Percentiles rank a stretch among this genome's conserved stretches.
These are phyloP conservation scores for Rotaria magnacalcarata DNA, from an alignment of 2,888 invertebrate genomes.

Conservation along the genomic window DNA sequence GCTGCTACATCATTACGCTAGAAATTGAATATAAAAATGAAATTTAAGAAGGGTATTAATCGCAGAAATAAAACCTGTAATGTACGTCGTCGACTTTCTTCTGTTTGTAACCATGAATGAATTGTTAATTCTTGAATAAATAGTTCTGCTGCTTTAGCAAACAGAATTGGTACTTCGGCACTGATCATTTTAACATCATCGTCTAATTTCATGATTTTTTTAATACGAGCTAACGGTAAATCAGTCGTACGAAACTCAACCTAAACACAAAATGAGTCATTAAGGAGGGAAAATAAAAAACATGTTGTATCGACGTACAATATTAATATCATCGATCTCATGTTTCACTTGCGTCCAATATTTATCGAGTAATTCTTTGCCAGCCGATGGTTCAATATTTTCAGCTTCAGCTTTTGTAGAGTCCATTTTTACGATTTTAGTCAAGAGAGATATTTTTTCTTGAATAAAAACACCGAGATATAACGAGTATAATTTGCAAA, in stretches of 20 bases:
- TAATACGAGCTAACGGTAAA: slow-evolving; percentile 88
- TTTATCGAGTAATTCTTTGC: neutral
- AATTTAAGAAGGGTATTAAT: neutral
- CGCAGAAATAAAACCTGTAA: slow-evolving; percentile 60
- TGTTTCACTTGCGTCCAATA: neutral
- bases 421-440: neutral
- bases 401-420: slow-evolving; percentile 14
- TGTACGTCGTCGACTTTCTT: slow-evolving; percentile 89
- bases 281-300: neutral
- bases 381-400: neutral
- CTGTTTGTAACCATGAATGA: slow-evolving; percentile 91
- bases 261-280: neutral
- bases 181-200: slow-evolving; percentile 99
- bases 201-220: slow-evolving; percentile 98
- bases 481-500: too few relatives aligned
- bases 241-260: slow-evolving; percentile 60
- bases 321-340: neutral
- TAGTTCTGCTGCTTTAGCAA: slow-evolving; percentile 95
- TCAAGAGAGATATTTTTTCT: neutral
- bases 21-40: neutral
- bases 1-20: slow-evolving; percentile 91
- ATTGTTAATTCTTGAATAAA: slow-evolving; percentile 94
- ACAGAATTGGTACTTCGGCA: slow-evolving; percentile 90
- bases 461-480: neutral
- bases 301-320: neutral